Conservation (phyloP, 2,888 invertebrate species). For the Drosophila atroscutellata region DNA sequence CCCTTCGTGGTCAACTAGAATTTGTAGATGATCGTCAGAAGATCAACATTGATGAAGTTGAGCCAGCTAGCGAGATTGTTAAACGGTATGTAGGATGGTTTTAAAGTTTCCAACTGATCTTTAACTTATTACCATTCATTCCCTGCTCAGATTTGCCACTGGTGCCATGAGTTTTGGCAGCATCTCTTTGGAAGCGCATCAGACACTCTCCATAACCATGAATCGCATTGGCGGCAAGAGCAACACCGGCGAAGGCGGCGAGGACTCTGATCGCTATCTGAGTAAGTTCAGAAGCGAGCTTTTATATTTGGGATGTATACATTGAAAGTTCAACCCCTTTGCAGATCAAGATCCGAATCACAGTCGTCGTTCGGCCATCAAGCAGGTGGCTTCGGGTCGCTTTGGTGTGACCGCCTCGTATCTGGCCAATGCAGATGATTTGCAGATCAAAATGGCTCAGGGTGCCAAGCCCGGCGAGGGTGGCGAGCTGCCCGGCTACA, state of each 20-base stretch:
- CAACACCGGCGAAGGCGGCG: conserved; percentile 99
- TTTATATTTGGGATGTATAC: neutral
- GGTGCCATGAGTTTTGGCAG: conserved; percentile 99
- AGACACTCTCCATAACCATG: conserved; percentile 98
- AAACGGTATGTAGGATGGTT: conserved; percentile 90
- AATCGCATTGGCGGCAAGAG: conserved; percentile 98
- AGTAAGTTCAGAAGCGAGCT: conserved; percentile 70
- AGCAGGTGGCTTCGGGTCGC: conserved; percentile 99
- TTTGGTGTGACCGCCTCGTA: conserved; percentile 99
- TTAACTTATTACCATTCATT: neutral
- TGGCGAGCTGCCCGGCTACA: conserved; percentile 96
- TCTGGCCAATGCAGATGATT: conserved; percentile 97
- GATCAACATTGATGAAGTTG: conserved; percentile 94
- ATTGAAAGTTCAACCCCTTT: neutral
- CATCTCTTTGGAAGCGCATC: conserved; percentile 98
- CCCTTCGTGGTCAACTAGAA: conserved; percentile 96
- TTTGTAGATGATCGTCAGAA: conserved; percentile 91
- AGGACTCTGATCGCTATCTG: conserved; percentile 92
- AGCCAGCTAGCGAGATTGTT: conserved; percentile 97
- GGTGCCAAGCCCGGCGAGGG: conserved; percentile 99
- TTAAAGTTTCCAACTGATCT: neutral
- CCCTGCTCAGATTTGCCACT: conserved; percentile 83
- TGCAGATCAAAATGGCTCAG: conserved; percentile 99
- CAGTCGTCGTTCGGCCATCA: conserved; percentile 97
- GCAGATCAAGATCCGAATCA: conserved; percentile 90